phyloP scores from a whole-genome alignment of 30 jellyfish, hydroid and myxozoan species.

The Turritopsis rubra region DNA sequence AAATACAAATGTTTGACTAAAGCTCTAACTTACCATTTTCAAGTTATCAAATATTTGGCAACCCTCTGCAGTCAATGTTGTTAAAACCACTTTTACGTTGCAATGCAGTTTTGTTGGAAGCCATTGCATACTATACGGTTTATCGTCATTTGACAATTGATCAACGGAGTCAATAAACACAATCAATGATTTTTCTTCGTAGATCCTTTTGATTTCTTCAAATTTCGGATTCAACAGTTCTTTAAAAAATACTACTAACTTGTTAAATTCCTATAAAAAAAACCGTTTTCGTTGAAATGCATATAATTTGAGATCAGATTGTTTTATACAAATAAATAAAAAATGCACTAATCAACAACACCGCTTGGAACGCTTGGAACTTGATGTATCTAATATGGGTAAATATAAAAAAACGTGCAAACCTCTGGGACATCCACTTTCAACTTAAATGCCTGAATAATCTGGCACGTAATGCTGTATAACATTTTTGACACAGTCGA shows the following conservation, averaged over 20 bases:
- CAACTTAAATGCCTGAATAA: background rate
- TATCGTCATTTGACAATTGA: background rate
- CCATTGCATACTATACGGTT: background rate
- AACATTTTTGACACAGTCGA: background rate
- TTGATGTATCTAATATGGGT: too few relatives aligned
- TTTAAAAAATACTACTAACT: background rate
- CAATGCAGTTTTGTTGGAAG: background rate
- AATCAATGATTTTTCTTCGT: too few relatives aligned
- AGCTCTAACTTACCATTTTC: too few relatives aligned
- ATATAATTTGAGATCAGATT: too few relatives aligned
- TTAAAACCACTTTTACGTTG: background rate
- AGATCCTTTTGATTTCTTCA: background rate
- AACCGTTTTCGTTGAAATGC: too few relatives aligned
- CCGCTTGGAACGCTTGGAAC: too few relatives aligned
- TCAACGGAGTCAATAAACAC: slow-evolving; percentile 4
- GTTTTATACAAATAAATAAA: too few relatives aligned
- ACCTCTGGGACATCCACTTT: background rate
- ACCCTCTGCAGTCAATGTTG: background rate
- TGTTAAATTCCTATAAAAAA: background rate
- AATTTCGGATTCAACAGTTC: background rate
- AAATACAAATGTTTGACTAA: too few relatives aligned
- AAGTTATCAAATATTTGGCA: too few relatives aligned
- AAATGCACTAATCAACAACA: background rate
- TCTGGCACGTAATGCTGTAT: background rate
- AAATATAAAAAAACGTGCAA: background rate